Evolutionary conservation across 2,113 vertebrate species (phyloP), one percentile per base, ranked within the genome.

Genomic region (Psettodes erumei): DNA sequence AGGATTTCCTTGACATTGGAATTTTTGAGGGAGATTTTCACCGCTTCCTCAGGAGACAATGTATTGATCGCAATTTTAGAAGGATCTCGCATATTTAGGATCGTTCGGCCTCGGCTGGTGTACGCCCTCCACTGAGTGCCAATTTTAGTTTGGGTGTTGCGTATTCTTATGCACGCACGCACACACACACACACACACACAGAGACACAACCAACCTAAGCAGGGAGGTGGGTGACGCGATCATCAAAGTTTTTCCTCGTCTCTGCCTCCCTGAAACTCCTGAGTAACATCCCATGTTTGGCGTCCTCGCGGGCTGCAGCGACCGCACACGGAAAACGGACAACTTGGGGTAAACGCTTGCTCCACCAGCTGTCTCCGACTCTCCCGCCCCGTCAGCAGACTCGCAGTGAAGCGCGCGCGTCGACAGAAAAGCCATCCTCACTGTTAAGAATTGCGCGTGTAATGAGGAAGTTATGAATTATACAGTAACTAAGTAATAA

Each of bases 401-500:
- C 69, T 85, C 72, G 70, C 77, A 87, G 75, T 79, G 67, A 48
- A 66, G 78, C 75, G 71, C 66, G 81, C 71, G 69, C 78, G 23
- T 76, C 71, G 55, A 77, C 70, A 83, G 70, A 85, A 88, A 89
- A 84, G 86, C 83, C 77, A 90, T 83, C 71, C 82, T 82, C 62
- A 55, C 74, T 37, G 72, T 88, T 89, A 90, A 68, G 82, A 86
- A 87, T 84, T 77, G 82, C 77, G 43, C 43, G 74, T 85, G 71
- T 90, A 92, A 92, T 90, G 87, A 84, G 91, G 79, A 90, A 87
- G 84, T 88, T 83, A 93, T 93, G 89, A 93, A 94, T 94, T 92
- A 93, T 92, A 90, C 81, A 79, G 78, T 81, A 88, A 80, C 81
- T 51, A 62, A 89, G 89, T 91, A 91, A 91, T 93, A 92, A 91